Conservation (phyloP, 2,888 invertebrate genomes). For the Brenthis hecate region DNA sequence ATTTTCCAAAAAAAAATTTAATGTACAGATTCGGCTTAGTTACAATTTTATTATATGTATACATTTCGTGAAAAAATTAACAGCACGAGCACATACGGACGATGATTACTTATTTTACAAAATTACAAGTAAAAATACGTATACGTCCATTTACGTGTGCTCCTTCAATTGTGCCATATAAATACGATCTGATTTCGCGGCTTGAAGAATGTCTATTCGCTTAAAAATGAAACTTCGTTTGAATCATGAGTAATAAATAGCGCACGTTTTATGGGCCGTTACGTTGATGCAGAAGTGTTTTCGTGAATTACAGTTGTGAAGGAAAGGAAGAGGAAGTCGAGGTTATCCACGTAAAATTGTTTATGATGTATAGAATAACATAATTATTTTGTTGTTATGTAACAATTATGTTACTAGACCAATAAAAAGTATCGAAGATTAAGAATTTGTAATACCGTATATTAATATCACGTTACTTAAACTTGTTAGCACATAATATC, state of each 20-base stretch:
- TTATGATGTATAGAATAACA: background rate
- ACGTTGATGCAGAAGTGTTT: slow-evolving; percentile 41
- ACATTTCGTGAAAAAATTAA: background rate
- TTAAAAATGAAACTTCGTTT: slow-evolving; percentile 43
- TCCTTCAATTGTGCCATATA: slow-evolving; percentile 33
- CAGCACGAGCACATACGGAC: slow-evolving; percentile 1
- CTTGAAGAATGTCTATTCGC: slow-evolving; percentile 40
- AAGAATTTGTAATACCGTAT: too few relatives aligned
- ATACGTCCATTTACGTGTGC: slow-evolving; percentile 45
- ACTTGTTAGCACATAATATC: too few relatives aligned
- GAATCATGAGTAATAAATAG: slow-evolving; percentile 50
- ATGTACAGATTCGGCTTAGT: too few relatives aligned
- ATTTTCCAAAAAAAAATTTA: too few relatives aligned
- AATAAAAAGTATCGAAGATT: background rate
- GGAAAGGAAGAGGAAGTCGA: slow-evolving; percentile 26
- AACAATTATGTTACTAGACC: background rate
- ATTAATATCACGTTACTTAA: too few relatives aligned
- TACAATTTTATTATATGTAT: too few relatives aligned
- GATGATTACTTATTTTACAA: slow-evolving; percentile 44
- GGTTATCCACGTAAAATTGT: slow-evolving; percentile 1
- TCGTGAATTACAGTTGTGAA: slow-evolving; percentile 35
- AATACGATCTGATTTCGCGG: slow-evolving; percentile 42
- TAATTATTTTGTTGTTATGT: background rate
- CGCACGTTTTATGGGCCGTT: slow-evolving; percentile 44
- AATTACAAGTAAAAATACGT: slow-evolving; percentile 57